Percentiles rank a stretch among this genome's conserved stretches.
Conservation (phyloP, 2,888 invertebrate genomes). For the Diploptera punctata region DNA sequence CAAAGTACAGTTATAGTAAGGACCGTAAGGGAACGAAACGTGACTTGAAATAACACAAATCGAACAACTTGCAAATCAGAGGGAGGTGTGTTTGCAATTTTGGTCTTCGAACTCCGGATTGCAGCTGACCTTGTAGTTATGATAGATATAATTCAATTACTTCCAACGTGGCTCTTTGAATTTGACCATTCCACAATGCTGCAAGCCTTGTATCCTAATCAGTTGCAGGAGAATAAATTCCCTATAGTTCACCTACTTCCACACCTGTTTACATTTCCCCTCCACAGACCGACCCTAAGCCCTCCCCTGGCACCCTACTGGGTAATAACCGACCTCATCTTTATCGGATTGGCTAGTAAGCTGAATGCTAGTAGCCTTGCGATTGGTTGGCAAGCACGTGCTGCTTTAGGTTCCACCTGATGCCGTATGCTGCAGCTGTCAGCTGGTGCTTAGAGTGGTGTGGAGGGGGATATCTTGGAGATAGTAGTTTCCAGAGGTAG, state of each 20-base stretch:
- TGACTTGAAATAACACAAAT: no score
- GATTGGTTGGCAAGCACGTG: slow-evolving; percentile 63
- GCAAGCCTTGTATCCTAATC: not conserved
- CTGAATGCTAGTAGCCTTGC: slow-evolving; percentile 60
- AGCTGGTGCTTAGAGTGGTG: slow-evolving; percentile 8
- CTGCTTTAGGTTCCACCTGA: slow-evolving; percentile 52
- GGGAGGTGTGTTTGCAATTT: no score
- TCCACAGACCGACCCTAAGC: slow-evolving; percentile 9
- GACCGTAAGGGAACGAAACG: no score
- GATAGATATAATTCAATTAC: not conserved
- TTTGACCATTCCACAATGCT: not conserved
- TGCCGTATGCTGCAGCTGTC: slow-evolving; percentile 45
- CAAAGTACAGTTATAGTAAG: no score
- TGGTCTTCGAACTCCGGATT: no score
- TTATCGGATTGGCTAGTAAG: slow-evolving; percentile 60
- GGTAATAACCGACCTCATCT: slow-evolving; percentile 19
- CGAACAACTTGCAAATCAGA: no score
- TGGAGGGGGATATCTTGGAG: not conserved
- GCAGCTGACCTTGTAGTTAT: not conserved
- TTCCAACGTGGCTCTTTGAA: not conserved
- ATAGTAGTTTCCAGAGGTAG: slow-evolving; percentile 36
- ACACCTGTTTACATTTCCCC: slow-evolving; percentile 38
- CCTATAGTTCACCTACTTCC: slow-evolving; percentile 13
- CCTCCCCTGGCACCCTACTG: slow-evolving; percentile 33
- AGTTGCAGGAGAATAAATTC: not conserved